Percentiles rank a stretch among this genome's conserved stretches.
These are phyloP conservation scores for Accipiter cooperii DNA, from an alignment of 2,113 vertebrate genomes.

Conservation along the genomic window DNA sequence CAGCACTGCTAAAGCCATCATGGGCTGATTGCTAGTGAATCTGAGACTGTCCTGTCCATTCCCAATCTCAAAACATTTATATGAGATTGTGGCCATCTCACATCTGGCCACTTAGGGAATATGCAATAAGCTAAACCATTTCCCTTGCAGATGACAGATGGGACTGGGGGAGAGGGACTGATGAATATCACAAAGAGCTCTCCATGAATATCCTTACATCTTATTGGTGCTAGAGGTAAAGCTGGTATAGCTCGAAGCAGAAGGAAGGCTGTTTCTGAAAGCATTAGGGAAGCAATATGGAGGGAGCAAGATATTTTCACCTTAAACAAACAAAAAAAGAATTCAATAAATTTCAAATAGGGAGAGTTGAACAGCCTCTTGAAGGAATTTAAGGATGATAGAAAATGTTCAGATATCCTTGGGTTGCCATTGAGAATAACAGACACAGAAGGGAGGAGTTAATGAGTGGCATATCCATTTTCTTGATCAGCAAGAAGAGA, in stretches of 20 bases:
- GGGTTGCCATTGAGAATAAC: not conserved
- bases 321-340: not conserved
- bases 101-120: conserved; percentile 10
- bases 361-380: not conserved
- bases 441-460: not conserved
- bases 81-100: not conserved
- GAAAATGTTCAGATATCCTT: not conserved
- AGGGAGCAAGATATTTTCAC: not conserved
- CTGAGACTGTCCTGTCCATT: not conserved
- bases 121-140: not conserved
- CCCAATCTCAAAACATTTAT: not conserved
- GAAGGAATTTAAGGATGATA: not conserved
- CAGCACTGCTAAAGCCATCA: not conserved
- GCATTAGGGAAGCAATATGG: not conserved
- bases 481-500: not conserved
- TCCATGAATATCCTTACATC: not conserved
- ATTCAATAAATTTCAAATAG: not conserved
- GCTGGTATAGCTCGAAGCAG: not conserved
- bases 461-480: not conserved
- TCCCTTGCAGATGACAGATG: not conserved
- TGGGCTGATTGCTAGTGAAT: not conserved
- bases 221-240: not conserved
- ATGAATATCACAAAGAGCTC: not conserved
- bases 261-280: not conserved
- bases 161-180: not conserved